A percentile compares a stretch with the other conserved stretches of the same genome.
phyloP scores from a whole-genome alignment of 2,797 vertebrate species.

The Darevskia mixta region DNA sequence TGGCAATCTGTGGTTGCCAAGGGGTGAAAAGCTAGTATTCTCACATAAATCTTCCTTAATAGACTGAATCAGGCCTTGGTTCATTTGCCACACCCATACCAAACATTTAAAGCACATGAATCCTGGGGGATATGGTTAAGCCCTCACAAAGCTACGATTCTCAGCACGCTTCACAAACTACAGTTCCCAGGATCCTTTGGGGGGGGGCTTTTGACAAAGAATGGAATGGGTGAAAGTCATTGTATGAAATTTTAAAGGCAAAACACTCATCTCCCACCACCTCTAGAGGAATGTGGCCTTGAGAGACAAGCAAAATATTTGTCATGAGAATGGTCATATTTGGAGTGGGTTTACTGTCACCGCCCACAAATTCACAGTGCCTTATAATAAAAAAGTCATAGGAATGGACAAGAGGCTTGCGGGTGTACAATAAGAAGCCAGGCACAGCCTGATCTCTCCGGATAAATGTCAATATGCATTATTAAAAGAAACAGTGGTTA shows the following conservation, averaged over 20 bases:
- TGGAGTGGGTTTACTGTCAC: background rate
- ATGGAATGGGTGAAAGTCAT: background rate
- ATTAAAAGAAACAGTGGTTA: slow-evolving; percentile 71
- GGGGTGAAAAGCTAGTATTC: background rate
- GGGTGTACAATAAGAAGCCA: slow-evolving; percentile 50
- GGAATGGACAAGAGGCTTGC: slow-evolving; percentile 37
- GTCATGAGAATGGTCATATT: background rate
- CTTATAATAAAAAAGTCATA: slow-evolving; percentile 20
- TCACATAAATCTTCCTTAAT: background rate
- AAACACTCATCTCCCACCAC: background rate
- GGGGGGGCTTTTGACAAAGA: background rate
- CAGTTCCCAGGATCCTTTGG: no score
- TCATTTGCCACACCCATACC: no score
- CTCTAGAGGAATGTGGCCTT: background rate
- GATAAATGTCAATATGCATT: slow-evolving; percentile 70
- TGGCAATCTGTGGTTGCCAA: background rate
- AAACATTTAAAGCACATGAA: background rate
- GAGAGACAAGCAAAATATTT: slow-evolving; percentile 8
- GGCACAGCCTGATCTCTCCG: slow-evolving; percentile 36
- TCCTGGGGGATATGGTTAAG: no score
- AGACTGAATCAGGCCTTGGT: background rate
- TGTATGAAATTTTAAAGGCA: background rate
- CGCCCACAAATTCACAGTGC: slow-evolving; percentile 21
- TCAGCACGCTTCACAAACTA: no score
- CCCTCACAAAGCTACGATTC: no score